phyloP scores from a whole-genome alignment of 2,888 invertebrate species.

The Stictocephala bisonia region DNA sequence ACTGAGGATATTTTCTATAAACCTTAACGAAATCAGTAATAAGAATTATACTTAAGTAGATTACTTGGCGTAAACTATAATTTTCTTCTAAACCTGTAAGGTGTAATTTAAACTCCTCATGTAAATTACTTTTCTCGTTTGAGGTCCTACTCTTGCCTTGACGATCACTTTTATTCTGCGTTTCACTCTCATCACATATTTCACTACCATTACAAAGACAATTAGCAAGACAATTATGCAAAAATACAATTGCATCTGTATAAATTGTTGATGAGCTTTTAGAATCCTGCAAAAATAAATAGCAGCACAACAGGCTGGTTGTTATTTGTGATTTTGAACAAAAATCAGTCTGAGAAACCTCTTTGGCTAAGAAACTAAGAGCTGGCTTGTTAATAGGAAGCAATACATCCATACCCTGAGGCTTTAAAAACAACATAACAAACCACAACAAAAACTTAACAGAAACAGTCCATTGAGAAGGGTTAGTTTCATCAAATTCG shows the following conservation, averaged over 20 bases:
- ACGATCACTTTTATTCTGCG: no score
- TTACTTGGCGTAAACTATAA: no score
- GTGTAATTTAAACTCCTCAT: no score
- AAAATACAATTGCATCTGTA: neutral
- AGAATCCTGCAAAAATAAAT: conserved; percentile 21
- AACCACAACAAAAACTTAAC: conserved; percentile 19
- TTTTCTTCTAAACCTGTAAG: no score
- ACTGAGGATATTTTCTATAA: conserved; percentile 34
- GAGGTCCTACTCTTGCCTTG: no score
- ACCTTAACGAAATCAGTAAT: conserved; percentile 22
- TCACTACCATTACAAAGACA: no score
- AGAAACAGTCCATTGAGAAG: neutral
- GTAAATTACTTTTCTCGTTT: no score
- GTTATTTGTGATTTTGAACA: neutral
- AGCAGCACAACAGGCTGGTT: conserved; percentile 2
- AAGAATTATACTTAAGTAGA: neutral
- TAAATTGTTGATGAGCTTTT: conserved; percentile 8
- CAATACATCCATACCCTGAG: conserved; percentile 6
- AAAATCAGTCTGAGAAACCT: neutral
- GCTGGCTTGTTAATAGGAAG: neutral
- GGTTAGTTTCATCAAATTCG: neutral
- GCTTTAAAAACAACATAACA: neutral
- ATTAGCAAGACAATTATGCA: conserved; percentile 15
- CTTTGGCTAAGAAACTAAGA: neutral
- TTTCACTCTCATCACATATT: no score